phyloP scores from a whole-genome alignment of 2,888 invertebrate genomes.

The Lithophane leautieri region DNA sequence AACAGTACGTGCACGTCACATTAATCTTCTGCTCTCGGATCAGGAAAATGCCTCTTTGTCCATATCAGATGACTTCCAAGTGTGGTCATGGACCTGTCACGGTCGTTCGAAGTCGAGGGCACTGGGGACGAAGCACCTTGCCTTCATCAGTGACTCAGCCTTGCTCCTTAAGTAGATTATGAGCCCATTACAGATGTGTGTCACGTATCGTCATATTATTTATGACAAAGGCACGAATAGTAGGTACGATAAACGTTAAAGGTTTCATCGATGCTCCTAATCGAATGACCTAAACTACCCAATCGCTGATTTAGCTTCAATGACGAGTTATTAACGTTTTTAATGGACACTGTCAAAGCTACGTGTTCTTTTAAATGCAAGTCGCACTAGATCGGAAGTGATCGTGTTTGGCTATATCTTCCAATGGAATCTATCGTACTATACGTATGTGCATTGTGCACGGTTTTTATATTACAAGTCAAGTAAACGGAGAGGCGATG shows the following conservation, averaged over 20 bases:
- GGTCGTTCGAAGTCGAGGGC: conserved; percentile 80
- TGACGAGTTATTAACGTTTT: neutral
- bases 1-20: conserved; percentile 28
- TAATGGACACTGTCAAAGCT: neutral
- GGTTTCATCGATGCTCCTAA: neutral
- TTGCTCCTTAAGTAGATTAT: conserved; percentile 71
- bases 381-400: neutral
- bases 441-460: neutral
- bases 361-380: neutral
- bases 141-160: conserved; percentile 70
- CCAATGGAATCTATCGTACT: neutral
- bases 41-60: conserved; percentile 71
- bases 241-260: neutral
- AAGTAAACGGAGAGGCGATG: conserved; percentile 15
- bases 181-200: conserved; percentile 66
- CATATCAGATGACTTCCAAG: conserved; percentile 69
- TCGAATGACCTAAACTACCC: neutral
- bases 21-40: conserved; percentile 54
- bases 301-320: neutral
- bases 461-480: conserved; percentile 27
- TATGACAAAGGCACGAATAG: conserved; percentile 30
- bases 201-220: conserved; percentile 69
- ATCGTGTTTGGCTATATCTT: neutral
- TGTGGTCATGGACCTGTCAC: conserved; percentile 75
- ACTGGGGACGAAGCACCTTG: conserved; percentile 67